Conservation (phyloP, 2,888 invertebrate genomes). For the Eledona agricola region DNA sequence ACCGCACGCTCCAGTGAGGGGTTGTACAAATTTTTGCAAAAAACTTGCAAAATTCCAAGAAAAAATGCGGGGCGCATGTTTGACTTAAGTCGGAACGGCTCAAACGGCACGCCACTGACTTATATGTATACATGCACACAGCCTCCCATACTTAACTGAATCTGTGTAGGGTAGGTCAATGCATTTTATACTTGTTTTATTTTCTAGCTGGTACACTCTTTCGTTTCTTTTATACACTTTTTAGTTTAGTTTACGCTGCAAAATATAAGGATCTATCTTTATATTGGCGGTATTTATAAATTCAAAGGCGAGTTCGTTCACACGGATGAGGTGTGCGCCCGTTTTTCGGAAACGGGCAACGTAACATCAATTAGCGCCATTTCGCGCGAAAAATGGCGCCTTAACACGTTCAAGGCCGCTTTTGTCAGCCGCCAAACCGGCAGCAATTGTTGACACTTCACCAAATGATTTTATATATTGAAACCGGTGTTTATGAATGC, state of each 20-base stretch:
- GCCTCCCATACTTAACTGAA: conserved; percentile 63
- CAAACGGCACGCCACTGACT: conserved; percentile 53
- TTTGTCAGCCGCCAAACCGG: no score
- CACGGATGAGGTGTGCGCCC: conserved; percentile 21
- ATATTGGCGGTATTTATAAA: conserved; percentile 57
- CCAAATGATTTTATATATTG: no score
- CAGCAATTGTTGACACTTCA: no score
- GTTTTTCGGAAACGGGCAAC: conserved; percentile 16
- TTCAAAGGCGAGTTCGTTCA: conserved; percentile 33
- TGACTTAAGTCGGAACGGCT: no score
- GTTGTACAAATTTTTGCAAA: no score
- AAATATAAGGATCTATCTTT: conserved; percentile 54
- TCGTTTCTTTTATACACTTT: conserved; percentile 60
- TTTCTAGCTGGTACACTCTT: conserved; percentile 60
- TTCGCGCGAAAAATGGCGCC: no score
- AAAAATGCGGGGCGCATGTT: no score
- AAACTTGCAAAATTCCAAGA: no score
- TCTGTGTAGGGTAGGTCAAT: conserved; percentile 65
- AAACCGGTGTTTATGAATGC: no score
- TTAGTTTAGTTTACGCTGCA: conserved; percentile 54
- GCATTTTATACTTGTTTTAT: conserved; percentile 64
- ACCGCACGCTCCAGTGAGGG: no score
- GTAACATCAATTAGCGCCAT: no score
- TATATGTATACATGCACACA: conserved; percentile 61
- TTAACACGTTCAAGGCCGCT: no score